These are phyloP conservation scores for Serinus canaria DNA, from an alignment of 2,113 vertebrate species.

Conservation along the genomic window DNA sequence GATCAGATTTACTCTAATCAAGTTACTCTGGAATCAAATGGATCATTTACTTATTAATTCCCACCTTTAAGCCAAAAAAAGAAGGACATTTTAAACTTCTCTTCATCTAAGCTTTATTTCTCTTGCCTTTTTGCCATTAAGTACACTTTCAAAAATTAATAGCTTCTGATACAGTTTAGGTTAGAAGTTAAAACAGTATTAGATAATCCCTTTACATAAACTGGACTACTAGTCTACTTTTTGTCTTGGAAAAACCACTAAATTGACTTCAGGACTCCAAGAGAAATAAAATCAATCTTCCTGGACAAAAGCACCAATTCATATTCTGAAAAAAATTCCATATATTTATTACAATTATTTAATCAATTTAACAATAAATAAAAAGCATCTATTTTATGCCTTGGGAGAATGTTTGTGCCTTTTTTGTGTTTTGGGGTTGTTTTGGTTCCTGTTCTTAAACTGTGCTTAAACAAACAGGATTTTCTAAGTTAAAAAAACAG, in stretches of 20 bases:
- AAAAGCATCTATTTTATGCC: background rate
- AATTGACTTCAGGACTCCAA: background rate
- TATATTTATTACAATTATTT: background rate
- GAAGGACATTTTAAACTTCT: background rate
- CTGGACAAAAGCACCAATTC: background rate
- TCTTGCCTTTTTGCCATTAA: background rate
- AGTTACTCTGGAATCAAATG: background rate
- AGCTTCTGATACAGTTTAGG: background rate
- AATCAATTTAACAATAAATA: background rate
- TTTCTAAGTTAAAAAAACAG: background rate
- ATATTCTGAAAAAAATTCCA: background rate
- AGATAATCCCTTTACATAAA: background rate
- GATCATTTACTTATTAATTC: background rate
- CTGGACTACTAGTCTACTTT: background rate
- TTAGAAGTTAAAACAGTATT: background rate
- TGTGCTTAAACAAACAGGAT: background rate
- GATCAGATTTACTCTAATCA: background rate
- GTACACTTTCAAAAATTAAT: background rate
- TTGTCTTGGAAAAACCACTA: background rate
- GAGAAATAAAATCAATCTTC: background rate
- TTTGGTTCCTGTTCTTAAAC: background rate
- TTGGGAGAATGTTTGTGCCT: background rate
- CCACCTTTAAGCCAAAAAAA: background rate
- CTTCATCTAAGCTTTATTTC: background rate
- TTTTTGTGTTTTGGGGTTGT: background rate